A percentile compares a stretch with the other conserved stretches of the same genome.
Conservation (phyloP, 2,113 vertebrate species). For the Pteronura brasiliensis region DNA sequence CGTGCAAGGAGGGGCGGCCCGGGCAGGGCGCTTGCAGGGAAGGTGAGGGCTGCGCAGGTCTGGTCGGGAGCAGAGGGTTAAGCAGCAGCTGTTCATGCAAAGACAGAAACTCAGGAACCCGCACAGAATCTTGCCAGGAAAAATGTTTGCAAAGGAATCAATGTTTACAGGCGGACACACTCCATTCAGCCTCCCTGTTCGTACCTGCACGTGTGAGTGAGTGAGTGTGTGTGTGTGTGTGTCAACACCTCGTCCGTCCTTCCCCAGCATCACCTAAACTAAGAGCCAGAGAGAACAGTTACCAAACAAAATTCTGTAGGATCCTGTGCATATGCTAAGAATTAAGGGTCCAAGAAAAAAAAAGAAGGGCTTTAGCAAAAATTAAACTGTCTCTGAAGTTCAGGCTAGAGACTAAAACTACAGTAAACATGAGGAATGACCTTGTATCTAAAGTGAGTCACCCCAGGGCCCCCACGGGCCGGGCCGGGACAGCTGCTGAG, state of each 20-base stretch:
- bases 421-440: conserved; percentile 54
- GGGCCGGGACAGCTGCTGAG: neutral
- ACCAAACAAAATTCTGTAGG: neutral
- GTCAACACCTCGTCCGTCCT: neutral
- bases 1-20: neutral
- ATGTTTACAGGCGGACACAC: neutral
- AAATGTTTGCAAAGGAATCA: neutral
- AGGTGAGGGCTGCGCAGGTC: neutral
- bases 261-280: neutral
- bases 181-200: neutral
- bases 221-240: too few species aligned
- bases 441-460: conserved; percentile 57
- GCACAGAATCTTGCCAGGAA: conserved; percentile 30
- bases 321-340: neutral
- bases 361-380: conserved; percentile 14
- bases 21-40: neutral
- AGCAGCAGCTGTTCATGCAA: conserved; percentile 70
- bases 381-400: conserved; percentile 13
- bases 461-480: conserved; percentile 8
- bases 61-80: neutral
- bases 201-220: neutral
- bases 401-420: neutral
- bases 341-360: neutral
- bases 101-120: conserved; percentile 35
- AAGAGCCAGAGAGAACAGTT: neutral